Conservation (phyloP, 2,113 vertebrate species). For the human (Homo sapiens) region GRCh38 chr9:132274001-132274500, state of each 20-base stretch:
- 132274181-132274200: background rate
- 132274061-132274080: fast-evolving
- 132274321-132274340: background rate
- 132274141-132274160: background rate
- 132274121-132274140: background rate
- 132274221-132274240: background rate
- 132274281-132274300: background rate
- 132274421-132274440: background rate
- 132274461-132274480: no score
- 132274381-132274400: background rate
- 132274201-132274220: background rate
- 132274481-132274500: no score
- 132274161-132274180: background rate
- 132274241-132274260: background rate
- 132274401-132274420: background rate
- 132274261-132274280: background rate
- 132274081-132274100: background rate
- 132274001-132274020: background rate
- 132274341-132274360: background rate
- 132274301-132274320: background rate
- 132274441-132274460: no score
- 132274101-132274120: background rate
- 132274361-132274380: background rate
- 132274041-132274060: background rate
- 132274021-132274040: background rate